Percentiles rank a stretch among this genome's conserved stretches.
These are phyloP conservation scores for Picus viridis DNA, from an alignment of 2,797 vertebrate species.

Conservation along the genomic window DNA sequence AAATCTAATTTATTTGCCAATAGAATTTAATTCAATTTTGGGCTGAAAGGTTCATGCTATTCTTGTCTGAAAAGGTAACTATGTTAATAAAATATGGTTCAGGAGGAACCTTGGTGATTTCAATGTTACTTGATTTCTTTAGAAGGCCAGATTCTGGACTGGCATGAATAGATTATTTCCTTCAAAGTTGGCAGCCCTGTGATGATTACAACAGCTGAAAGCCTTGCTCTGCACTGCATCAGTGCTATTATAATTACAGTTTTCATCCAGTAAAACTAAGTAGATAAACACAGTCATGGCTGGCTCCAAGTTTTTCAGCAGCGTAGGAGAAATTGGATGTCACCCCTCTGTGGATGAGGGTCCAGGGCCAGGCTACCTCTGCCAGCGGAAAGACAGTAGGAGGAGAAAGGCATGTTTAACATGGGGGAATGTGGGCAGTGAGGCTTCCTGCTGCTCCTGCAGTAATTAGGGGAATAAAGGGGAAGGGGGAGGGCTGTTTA, in stretches of 20 bases:
- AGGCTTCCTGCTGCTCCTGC: neutral
- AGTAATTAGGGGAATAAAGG: neutral
- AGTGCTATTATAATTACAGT: neutral
- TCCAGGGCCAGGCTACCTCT: neutral
- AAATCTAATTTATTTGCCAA: neutral
- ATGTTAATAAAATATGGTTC: neutral
- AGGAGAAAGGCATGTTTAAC: neutral
- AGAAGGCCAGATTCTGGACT: neutral
- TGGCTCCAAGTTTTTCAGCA: slow-evolving; percentile 1
- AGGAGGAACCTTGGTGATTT: neutral
- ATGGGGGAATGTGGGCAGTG: neutral
- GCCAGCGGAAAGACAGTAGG: neutral
- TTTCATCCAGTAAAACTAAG: slow-evolving; percentile 37
- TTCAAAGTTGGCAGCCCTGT: neutral
- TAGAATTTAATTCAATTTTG: slow-evolving; percentile 6
- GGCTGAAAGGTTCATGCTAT: neutral
- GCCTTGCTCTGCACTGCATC: neutral
- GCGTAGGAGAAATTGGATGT: slow-evolving; percentile 22
- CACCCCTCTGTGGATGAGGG: neutral
- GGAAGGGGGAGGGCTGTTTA: neutral
- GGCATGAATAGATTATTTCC: neutral
- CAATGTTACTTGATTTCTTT: neutral
- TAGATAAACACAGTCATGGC: neutral
- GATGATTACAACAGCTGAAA: slow-evolving; percentile 29
- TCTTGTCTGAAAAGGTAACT: neutral